phyloP scores from a whole-genome alignment of 2,888 invertebrate species.

The Heliconius aoede region DNA sequence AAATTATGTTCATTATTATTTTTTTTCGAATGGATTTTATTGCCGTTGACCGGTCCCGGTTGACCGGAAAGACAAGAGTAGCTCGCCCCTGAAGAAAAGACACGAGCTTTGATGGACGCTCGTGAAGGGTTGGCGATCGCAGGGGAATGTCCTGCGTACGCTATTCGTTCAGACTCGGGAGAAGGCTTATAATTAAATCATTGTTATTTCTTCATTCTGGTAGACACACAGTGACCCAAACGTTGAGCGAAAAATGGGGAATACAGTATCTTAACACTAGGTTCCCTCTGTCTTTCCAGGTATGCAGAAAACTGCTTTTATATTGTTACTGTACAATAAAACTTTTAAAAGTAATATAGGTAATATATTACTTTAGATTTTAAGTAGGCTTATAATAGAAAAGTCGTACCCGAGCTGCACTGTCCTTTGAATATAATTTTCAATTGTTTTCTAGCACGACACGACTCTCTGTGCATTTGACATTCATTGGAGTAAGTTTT shows the following conservation, averaged over 20 bases:
- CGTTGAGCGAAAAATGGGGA: background rate
- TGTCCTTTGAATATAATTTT: conserved; percentile 92
- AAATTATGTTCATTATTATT: conserved; percentile 4
- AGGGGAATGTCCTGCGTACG: no score
- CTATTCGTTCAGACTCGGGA: no score
- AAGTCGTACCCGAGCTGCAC: conserved; percentile 88
- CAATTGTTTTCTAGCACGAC: conserved; percentile 88
- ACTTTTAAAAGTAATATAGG: background rate
- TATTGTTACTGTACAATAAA: background rate
- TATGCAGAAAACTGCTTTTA: no score
- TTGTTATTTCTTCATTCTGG: background rate
- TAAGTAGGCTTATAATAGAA: background rate
- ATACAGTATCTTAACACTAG: background rate
- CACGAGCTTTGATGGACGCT: no score
- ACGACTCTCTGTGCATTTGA: conserved; percentile 91
- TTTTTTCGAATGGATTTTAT: no score
- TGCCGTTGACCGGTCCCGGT: no score
- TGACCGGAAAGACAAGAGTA: no score
- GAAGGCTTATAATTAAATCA: background rate
- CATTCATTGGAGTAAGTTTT: conserved; percentile 94
- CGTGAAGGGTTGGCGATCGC: no score
- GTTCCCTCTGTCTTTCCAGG: background rate
- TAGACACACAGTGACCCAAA: no score
- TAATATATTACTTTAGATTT: background rate
- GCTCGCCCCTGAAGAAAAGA: no score